Base-by-base conservation (phyloP, 2,797 vertebrate genomes). In the Schizopygopsis pylzovi region DNA sequence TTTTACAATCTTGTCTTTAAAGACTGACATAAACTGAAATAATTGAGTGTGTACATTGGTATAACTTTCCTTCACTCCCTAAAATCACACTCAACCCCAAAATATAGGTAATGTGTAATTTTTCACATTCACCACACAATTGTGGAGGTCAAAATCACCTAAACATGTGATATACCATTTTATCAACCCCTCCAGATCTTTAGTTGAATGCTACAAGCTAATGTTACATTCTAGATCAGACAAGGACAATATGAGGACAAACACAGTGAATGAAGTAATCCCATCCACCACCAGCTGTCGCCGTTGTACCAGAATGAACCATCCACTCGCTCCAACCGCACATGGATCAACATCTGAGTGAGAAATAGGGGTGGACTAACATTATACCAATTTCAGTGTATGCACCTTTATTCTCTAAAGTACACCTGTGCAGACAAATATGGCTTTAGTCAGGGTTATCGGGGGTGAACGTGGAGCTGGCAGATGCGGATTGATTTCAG, bases 361-460 rank as follows among this genome's bases (percentile, higher is more conserved):
- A 25, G 52, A 80, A 86, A 86, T 84, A 61, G 76, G 80, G 68
- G 45, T 85, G 28, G 79, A 89, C 52, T 84, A 84, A 90, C 87
- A 72, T 83, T 22, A 78, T 84, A 87, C 90, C 85, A 79, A 89
- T 83, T 63, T 79, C 88, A 85, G 76, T 84, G 84, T 89, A 87
- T 87, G 43, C 54, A 33, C 83, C n/a, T 52, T 63, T 10, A 71
- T 86, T 85, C 85, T 75, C 81, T 90, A 86, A 80, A 90, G 88
- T 89, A 91, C 89, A 88, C 88, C 91, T 92, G 91, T 91, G 89
- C 89, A 56, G 89, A 91, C 88, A 89, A 92, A 72, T 95, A 95
- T 95, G 94, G 94, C 95, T 95, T 95, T 92, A 92, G 90, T 91
- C 78, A 84, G 90, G 89, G 92, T 88, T 81, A 56, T 81, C 39